A percentile compares a stretch with the other conserved stretches of the same genome.
Evolutionary conservation across 2,113 vertebrate genomes (phyloP).

Genomic region (Sminthopsis crassicaudata): DNA sequence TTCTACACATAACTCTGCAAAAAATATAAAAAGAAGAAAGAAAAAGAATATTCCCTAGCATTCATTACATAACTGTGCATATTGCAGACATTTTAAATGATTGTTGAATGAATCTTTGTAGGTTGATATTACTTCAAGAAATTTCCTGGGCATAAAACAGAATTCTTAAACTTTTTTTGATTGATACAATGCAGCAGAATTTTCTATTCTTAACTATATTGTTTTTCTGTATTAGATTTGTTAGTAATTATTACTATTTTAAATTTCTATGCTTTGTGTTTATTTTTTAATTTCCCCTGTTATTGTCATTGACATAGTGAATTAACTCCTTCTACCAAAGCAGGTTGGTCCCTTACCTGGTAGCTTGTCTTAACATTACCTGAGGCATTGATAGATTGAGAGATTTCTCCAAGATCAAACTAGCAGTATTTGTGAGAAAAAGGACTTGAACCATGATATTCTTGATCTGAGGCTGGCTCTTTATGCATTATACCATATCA

Average conservation of each 20-base stretch:
- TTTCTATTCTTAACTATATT: neutral
- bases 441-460: neutral
- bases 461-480: neutral
- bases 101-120: neutral
- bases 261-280: neutral
- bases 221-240: neutral
- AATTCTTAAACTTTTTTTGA: neutral
- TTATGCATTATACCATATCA: neutral
- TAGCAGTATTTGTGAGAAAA: neutral
- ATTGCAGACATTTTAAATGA: neutral
- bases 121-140: neutral
- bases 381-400: neutral
- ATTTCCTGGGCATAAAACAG: neutral
- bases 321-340: neutral
- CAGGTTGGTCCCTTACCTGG: neutral
- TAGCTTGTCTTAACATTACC: neutral
- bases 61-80: neutral
- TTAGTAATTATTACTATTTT: neutral
- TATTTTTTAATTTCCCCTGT: neutral
- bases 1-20: neutral
- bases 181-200: neutral
- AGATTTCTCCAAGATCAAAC: neutral
- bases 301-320: neutral
- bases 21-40: too few relatives aligned
- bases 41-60: neutral